phyloP scores from a whole-genome alignment of 2,888 invertebrate species.

The Thyatira batis region DNA sequence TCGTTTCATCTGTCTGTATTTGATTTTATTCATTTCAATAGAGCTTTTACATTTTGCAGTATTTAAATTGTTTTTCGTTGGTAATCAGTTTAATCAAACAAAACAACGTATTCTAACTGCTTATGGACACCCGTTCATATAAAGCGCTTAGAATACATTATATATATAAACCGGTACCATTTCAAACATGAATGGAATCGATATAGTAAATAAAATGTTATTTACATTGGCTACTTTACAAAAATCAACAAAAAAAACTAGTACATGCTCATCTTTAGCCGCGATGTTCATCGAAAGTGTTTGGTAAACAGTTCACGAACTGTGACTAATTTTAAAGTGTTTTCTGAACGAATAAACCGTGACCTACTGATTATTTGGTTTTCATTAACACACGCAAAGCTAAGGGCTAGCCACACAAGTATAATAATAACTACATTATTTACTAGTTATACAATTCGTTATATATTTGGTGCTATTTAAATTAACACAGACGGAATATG shows the following conservation, averaged over 20 bases:
- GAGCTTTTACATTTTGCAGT: no score
- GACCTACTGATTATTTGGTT: neutral
- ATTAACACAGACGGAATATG: no score
- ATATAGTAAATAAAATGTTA: neutral
- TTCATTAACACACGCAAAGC: neutral
- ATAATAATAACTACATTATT: no score
- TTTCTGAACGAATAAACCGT: neutral
- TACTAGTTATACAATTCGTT: no score
- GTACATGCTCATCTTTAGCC: neutral
- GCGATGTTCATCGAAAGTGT: neutral
- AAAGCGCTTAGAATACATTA: no score
- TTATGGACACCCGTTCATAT: no score
- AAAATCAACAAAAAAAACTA: neutral
- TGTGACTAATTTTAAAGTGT: neutral
- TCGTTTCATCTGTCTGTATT: neutral
- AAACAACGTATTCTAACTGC: no score
- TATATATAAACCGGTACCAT: neutral
- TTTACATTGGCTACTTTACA: neutral
- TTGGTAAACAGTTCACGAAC: neutral
- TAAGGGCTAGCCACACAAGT: no score
- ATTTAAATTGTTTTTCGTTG: no score
- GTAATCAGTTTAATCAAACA: no score
- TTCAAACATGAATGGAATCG: neutral
- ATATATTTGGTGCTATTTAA: no score
- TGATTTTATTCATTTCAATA: neutral